phyloP scores from a whole-genome alignment of 2,797 vertebrate genomes.

The Pipistrellus pygmaeus region DNA sequence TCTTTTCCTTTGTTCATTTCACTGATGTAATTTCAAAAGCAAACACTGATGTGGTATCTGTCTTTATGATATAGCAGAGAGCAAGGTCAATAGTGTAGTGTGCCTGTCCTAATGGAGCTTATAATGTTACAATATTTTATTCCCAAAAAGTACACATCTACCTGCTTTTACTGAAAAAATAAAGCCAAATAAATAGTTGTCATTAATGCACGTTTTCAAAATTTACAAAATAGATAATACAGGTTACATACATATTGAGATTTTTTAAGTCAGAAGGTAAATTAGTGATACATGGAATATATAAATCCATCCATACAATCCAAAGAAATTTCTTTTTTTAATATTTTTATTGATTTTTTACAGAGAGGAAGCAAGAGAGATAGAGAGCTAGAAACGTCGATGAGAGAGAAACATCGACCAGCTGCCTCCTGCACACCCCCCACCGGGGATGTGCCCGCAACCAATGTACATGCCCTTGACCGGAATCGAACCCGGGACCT shows the following conservation, averaged over 20 bases:
- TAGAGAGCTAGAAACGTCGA: too few species aligned
- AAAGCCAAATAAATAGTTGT: background rate
- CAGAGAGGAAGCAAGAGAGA: too few species aligned
- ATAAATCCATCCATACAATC: background rate
- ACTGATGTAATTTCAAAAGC: background rate
- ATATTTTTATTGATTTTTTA: too few species aligned
- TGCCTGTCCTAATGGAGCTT: background rate
- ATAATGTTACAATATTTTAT: background rate
- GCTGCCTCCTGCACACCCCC: too few species aligned
- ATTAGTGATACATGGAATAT: background rate
- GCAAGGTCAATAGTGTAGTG: background rate
- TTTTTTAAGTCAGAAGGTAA: slow-evolving; percentile 11
- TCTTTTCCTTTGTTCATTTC: background rate
- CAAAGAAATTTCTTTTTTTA: background rate
- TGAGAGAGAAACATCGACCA: too few species aligned
- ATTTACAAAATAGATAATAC: background rate
- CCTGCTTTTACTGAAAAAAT: background rate
- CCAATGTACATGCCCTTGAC: too few species aligned
- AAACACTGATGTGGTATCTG: background rate
- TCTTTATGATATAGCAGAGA: background rate
- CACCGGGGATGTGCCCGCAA: too few species aligned
- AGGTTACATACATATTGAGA: background rate
- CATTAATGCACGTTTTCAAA: background rate
- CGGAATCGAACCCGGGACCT: too few species aligned
- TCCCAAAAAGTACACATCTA: background rate